Percentiles rank a stretch among this genome's conserved stretches.
Evolutionary conservation across 2,888 invertebrate species (phyloP).

Genomic region (Folsomia manolachei): DNA sequence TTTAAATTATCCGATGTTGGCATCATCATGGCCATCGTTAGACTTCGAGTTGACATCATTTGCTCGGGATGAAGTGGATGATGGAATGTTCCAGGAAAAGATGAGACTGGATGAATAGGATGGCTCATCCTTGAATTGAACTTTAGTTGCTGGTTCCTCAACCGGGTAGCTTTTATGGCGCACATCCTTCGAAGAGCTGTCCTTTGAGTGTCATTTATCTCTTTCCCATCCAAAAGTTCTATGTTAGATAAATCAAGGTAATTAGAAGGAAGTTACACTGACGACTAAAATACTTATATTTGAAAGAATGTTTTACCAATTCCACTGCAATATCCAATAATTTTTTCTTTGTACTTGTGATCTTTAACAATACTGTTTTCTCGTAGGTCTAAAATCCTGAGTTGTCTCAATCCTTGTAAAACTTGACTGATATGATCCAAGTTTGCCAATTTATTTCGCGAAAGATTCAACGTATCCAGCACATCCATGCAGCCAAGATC

Average conservation of each 20-base stretch:
- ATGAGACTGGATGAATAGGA: background rate
- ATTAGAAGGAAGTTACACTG: too few species aligned
- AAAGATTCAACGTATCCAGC: constrained; percentile 33
- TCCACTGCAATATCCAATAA: constrained; percentile 37
- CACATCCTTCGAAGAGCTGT: constrained; percentile 63
- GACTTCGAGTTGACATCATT: background rate
- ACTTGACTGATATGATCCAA: constrained; percentile 60
- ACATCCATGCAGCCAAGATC: constrained; percentile 54
- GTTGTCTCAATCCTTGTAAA: constrained; percentile 59
- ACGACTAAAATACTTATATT: too few species aligned
- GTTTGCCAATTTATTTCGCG: constrained; percentile 56
- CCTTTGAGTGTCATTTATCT: constrained; percentile 62
- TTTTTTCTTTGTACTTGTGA: constrained; percentile 57
- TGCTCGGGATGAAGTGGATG: background rate
- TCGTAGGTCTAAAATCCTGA: constrained; percentile 61
- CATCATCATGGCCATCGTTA: background rate
- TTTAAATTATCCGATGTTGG: background rate
- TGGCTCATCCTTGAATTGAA: background rate
- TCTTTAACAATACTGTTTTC: constrained; percentile 66
- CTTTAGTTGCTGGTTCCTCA: background rate
- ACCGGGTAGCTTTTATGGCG: constrained; percentile 28
- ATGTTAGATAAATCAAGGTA: constrained; percentile 46
- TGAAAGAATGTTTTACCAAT: constrained; percentile 37
- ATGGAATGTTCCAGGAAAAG: background rate
- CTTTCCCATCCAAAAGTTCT: constrained; percentile 64